Evolutionary conservation across 2,113 vertebrate genomes (phyloP), one percentile per base, ranked within the genome.

Genomic region (Noturus placidus): DNA sequence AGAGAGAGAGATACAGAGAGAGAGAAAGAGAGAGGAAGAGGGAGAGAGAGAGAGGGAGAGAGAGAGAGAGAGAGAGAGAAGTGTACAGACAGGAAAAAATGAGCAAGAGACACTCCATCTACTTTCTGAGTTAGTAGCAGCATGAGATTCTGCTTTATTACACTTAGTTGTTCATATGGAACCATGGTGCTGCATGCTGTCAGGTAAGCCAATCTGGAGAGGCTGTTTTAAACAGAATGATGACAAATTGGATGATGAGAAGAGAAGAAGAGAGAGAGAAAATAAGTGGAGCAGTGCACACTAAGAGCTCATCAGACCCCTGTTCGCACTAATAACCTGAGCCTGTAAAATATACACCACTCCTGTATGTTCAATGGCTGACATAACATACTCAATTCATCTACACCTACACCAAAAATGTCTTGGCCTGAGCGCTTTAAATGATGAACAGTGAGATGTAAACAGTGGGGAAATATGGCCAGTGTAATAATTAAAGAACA

Each of bases 321-420:
- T 27, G 72, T 46, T 46, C 11, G 11, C 38, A 14, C 74, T 50
- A 77, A 77, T n/a, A 85, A n/a, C 5, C 87, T 67, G 52, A 83
- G 72, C 69, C 63, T 74, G 81, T 63, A 89, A 88, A 83, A 92
- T 83, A 87, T 86, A 83, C 46, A 65, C 79, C 84, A 46, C 88
- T 91, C 91, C 85, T 89, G 92, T 88, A 90, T 92, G 92, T 92
- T 91, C 89, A 91, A 90, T 91, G n/a, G 30, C 92, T 87, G 54
- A 87, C 59, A 72, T 52, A 57, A n/a, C 35, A 80, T 9, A 54
- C 80, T 89, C 35, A 50, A 77, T 50, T 50, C 42, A n/a, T 76
- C 38, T 2, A 77, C 38, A 76, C 22, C 38, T 46, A 46, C 54
- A 65, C 22, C 56, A 50, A 25, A 65, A 38, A 54, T 9, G 19